These are phyloP conservation scores for Urocitellus parryii DNA, from an alignment of 2,113 vertebrate genomes.

Conservation along the genomic window DNA sequence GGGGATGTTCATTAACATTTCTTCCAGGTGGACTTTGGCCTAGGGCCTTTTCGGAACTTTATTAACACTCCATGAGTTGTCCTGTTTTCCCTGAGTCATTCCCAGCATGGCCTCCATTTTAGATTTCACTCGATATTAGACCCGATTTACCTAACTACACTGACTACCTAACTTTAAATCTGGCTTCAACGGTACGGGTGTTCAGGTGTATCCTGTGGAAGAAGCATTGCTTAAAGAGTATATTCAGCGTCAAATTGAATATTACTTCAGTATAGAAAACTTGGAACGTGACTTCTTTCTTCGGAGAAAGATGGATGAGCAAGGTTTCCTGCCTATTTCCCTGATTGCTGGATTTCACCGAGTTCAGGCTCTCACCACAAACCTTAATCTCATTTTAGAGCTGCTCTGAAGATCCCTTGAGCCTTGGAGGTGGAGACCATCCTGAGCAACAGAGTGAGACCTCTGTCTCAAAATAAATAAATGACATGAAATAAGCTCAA, in stretches of 20 bases:
- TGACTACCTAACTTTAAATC: too few species aligned
- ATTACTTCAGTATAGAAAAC: constrained; percentile 99
- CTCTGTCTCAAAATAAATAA: background rate
- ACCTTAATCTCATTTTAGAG: constrained; percentile 94
- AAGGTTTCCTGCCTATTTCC: constrained; percentile 96
- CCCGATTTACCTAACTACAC: too few species aligned
- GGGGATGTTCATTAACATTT: too few species aligned
- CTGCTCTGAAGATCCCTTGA: background rate
- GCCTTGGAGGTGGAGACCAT: background rate
- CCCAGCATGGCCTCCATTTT: too few species aligned
- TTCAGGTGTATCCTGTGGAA: too few species aligned
- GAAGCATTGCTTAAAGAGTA: too few species aligned
- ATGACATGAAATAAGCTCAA: background rate
- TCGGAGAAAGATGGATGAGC: constrained; percentile 96
- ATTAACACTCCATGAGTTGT: too few species aligned
- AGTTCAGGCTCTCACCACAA: constrained; percentile 96
- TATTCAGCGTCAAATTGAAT: constrained; percentile 85
- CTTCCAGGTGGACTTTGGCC: too few species aligned
- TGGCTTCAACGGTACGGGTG: too few species aligned
- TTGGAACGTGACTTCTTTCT: constrained; percentile 98
- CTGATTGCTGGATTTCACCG: constrained; percentile 96
- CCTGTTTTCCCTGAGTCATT: too few species aligned
- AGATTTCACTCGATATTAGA: too few species aligned
- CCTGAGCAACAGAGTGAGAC: background rate
- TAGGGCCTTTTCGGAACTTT: too few species aligned